Evolutionary conservation across 2,797 vertebrate genomes (phyloP).

Genomic region (Coregonus ussuriensis): DNA sequence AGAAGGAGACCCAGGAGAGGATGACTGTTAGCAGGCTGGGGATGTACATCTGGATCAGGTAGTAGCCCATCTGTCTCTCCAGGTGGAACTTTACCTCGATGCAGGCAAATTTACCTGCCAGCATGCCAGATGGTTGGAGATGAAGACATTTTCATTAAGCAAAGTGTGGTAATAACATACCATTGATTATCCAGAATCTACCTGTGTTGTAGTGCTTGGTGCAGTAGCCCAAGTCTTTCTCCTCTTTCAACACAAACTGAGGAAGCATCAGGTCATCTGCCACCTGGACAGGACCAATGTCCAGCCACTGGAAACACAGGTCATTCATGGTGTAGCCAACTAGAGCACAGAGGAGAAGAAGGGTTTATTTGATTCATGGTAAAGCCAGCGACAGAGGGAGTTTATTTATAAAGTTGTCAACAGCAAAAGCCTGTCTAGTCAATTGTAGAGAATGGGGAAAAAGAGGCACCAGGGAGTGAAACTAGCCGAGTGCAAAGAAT

Average conservation of each 20-base stretch:
- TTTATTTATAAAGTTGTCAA: neutral
- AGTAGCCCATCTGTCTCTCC: conserved; percentile 97
- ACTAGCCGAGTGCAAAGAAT: neutral
- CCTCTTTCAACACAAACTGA: conserved; percentile 91
- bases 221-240: conserved; percentile 92
- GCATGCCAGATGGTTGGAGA: conserved; percentile 37
- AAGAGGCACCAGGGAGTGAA: neutral
- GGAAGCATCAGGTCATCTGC: conserved; percentile 90
- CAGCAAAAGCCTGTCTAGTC: neutral
- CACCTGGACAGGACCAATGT: conserved; percentile 90
- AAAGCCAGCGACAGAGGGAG: neutral
- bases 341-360: conserved; percentile 49
- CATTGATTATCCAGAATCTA: conserved; percentile 48
- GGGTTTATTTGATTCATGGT: neutral
- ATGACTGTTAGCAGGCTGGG: conserved; percentile 94
- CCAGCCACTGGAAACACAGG: conserved; percentile 93
- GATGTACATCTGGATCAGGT: conserved; percentile 98
- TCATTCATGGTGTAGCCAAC: conserved; percentile 98
- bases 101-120: conserved; percentile 92
- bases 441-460: neutral
- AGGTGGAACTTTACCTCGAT: conserved; percentile 96
- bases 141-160: conserved; percentile 23
- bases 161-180: neutral
- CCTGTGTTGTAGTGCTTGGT: conserved; percentile 97
- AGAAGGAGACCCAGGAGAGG: conserved; percentile 95